Evolutionary conservation across 2,113 vertebrate species (phyloP).

Genomic region (Erinaceus europaeus): DNA sequence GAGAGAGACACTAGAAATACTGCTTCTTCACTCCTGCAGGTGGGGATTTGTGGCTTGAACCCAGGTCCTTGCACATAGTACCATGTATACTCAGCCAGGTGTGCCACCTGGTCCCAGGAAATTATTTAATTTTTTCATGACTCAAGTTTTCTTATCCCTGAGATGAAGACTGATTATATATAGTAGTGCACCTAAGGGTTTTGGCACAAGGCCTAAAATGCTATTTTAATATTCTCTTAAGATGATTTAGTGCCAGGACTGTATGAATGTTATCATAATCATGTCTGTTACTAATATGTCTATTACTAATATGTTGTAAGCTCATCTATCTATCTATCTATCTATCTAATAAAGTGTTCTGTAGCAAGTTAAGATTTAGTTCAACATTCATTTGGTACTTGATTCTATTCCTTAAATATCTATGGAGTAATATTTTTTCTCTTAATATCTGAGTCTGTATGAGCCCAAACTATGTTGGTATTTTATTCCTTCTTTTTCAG

Average conservation of each 20-base stretch:
- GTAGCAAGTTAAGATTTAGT: not conserved
- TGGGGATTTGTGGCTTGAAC: no score
- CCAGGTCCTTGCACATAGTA: no score
- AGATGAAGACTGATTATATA: not conserved
- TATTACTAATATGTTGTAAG: no score
- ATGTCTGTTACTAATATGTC: not conserved
- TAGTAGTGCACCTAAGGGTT: slow-evolving; percentile 7
- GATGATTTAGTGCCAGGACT: not conserved
- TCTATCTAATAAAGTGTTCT: not conserved
- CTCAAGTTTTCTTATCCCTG: not conserved
- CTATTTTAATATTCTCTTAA: slow-evolving; percentile 1
- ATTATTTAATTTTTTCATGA: not conserved
- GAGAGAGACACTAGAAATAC: no score
- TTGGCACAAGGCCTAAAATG: not conserved
- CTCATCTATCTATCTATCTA: not conserved
- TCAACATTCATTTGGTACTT: slow-evolving; percentile 6
- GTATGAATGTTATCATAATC: not conserved
- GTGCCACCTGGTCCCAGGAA: not conserved
- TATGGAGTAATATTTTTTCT: not conserved
- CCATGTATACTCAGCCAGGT: no score
- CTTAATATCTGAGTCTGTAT: not conserved
- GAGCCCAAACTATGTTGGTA: not conserved
- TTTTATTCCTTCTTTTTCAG: not conserved
- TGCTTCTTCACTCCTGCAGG: no score
- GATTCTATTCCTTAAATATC: not conserved